Evolutionary conservation across 2,888 invertebrate species (phyloP), one percentile per base, ranked within the genome.

Genomic region (Octodonta nipae): DNA sequence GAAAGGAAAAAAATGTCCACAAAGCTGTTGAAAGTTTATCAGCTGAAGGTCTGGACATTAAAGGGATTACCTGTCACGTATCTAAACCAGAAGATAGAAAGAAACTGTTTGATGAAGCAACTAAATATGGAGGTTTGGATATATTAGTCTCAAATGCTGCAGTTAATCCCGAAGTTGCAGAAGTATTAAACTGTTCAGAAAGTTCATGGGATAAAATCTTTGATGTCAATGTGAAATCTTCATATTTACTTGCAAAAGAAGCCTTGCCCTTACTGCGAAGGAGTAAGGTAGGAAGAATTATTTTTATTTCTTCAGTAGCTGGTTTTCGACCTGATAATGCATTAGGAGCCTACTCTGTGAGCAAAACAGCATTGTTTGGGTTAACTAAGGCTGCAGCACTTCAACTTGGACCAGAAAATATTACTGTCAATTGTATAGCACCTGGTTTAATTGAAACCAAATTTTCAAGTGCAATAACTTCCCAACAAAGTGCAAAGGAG

Each of bases 71-170:
- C 12, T 95, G 95, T 54, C 93, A 96, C 64, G 95, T 95, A n/a
- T 76, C 74, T 2, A 81, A 83, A 51, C 61, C 71, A 11, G 78
- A 78, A 37, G 87, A 95, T 47, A 70, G 95, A 34, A 69, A 72
- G 51, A 72, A 72, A 45, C 67, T 95, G 3, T 75, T 52, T 32
- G 44, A 43, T 28, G 43, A 46, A 17, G 81, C 88, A 15, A 63
- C 69, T 25, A 75, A 77, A 58, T 84, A 78, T 61, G 92, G 92
- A 4, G 84, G 85, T 11, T 65, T 95, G 24, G 93, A 96, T 60
- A 91, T 95, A 54, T 66, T 96, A 8, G 78, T 96, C n/a, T 91
- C 91, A 5, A 96, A 96, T 68, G 95, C 93, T 32, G 93, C 85
- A 11, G 81, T 78, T 0, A 95, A 91, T 64, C 93, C 95, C 11